phyloP scores from a whole-genome alignment of 92 coral and sea anemone genomes.

The Umimayanthus chanpuru region DNA sequence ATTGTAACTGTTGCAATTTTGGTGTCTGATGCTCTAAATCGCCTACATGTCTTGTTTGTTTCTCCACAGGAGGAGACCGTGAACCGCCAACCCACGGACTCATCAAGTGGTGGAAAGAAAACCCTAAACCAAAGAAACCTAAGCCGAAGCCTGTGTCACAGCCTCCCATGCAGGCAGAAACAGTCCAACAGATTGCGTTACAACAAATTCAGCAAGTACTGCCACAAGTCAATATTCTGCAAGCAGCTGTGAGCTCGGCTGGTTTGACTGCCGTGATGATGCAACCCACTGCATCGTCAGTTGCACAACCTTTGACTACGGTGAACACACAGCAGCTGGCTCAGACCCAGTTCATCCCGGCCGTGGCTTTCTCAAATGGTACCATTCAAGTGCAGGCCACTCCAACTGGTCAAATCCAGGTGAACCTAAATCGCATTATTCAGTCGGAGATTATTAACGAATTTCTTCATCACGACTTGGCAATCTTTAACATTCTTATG shows the following conservation, averaged over 20 bases:
- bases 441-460: background rate
- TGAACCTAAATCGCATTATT: background rate
- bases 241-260: constrained; percentile 89
- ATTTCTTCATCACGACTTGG: background rate
- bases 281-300: constrained; percentile 77
- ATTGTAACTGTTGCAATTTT: background rate
- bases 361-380: constrained; percentile 80
- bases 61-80: constrained; percentile 87
- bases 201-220: constrained; percentile 86
- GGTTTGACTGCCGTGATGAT: constrained; percentile 89
- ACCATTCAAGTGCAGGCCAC: constrained; percentile 78
- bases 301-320: constrained; percentile 72
- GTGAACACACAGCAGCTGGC: constrained; percentile 69
- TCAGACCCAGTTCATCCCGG: constrained; percentile 77
- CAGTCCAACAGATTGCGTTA: constrained; percentile 85
- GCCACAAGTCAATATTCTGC: constrained; percentile 89
- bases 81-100: constrained; percentile 99
- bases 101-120: constrained; percentile 98
- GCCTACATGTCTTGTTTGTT: background rate
- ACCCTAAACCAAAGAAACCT: constrained; percentile 96
- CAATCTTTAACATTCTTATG: no score
- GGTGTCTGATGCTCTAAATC: no score
- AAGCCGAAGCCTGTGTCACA: constrained; percentile 82
- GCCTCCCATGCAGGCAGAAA: constrained; percentile 68
- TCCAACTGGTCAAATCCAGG: constrained; percentile 34